Evolutionary conservation across 2,888 invertebrate species (phyloP), one percentile per base, ranked within the genome.

Genomic region (Sphaerophoria taeniata): DNA sequence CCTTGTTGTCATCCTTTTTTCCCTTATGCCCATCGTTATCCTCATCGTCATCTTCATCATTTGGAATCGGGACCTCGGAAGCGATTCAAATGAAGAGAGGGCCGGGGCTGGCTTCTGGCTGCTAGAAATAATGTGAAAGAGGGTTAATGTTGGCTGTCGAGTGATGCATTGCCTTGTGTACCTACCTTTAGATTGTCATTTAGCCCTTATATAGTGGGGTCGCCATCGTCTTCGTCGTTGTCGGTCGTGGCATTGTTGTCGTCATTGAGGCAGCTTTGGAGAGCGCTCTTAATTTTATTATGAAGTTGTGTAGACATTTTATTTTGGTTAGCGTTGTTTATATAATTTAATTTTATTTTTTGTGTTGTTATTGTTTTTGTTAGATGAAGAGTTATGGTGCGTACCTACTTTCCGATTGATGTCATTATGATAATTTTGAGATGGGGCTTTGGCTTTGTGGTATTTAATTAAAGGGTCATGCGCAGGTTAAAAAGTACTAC

Each of bases 371-470:
- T 24, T 24, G 24, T 24, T 24, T 24, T 24, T 24, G 24, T 24
- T 24, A 24, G 56, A 69, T 78, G 56, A 56, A 73, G 63, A 69
- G 56, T 43, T 63, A 39, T 61, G 43, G 31, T 61, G 33, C 39
- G 31, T 56, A 31, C 14, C 16, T 51, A 61, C 67, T 67, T 81
- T 7, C 61, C 70, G 70, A 80, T 63, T 80, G 81, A 71, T 81
- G 80, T 75, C 69, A 58, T 81, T 81, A 76, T 76, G 76, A 71
- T 81, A 81, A 81, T 81, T 81, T 70, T 39, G 45, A 81, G 71
- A 56, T 61, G n/a, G 14, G 67, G 34, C 63, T 75, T 63, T 71
- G 45, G 34, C 63, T 75, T 63, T 71, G 45, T 71, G 53, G 77
- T 63, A 24, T 70, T 51, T 49, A 63, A 56, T 63, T 56, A 56